Conservation (phyloP, 2,888 invertebrate genomes). For the Sialis lutaria region DNA sequence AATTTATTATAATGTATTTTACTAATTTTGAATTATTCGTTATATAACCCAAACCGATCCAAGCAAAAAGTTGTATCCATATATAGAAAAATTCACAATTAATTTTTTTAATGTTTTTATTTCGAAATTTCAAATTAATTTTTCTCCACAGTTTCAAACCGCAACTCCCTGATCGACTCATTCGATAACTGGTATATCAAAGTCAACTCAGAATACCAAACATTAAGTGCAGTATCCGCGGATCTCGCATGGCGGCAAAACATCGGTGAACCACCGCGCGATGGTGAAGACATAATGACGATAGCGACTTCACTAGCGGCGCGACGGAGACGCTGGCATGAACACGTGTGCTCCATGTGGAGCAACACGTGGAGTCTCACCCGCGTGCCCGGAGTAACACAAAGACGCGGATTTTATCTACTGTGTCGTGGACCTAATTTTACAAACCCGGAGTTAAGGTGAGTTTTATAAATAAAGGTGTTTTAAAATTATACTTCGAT, state of each 20-base stretch:
- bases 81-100: no score
- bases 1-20: no score
- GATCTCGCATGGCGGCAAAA: constrained; percentile 27
- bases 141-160: no score
- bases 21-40: no score
- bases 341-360: no score
- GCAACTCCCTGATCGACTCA: no score
- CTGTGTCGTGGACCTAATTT: constrained; percentile 45
- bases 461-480: no score
- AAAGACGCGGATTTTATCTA: constrained; percentile 35
- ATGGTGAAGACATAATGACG: constrained; percentile 19
- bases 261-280: constrained; percentile 16
- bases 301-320: constrained; percentile 15
- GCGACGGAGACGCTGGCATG: not conserved
- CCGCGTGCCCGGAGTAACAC: constrained; percentile 14
- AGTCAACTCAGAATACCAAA: constrained; percentile 13
- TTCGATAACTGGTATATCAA: constrained; percentile 14
- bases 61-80: no score
- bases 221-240: constrained; percentile 15
- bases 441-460: constrained; percentile 35
- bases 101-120: no score
- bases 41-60: no score
- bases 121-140: no score
- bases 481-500: no score
- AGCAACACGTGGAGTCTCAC: not conserved